Base-by-base conservation (phyloP, 2,888 invertebrate species). In the Homarus gammarus region DNA sequence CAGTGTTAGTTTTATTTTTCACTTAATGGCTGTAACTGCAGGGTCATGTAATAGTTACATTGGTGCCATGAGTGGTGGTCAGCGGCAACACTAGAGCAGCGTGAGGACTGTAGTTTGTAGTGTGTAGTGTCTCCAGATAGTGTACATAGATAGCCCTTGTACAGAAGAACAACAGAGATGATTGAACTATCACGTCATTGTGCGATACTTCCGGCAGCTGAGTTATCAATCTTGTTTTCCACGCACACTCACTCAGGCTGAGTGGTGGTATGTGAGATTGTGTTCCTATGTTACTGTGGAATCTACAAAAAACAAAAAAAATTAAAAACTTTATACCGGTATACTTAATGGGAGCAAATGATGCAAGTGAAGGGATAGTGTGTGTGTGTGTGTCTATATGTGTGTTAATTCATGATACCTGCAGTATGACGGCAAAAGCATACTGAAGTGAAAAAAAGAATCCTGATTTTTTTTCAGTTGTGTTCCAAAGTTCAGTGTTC, bases 261-360 rank as follows among this genome's bases (percentile, higher is more conserved):
- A 75, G 44, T 75, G 33, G 40, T 75, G 75, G 75, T 40, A 75
- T 75, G 75, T 44, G 75, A 75, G 75, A 40, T 75, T 44, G 75
- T 75, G 75, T 49, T 49, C 40, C 18, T 38, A 27, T 75, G 36
- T 31, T 75, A 22, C 38, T 40, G 22, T 75, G 40, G 44, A 75
- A 2, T 64, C 64, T 27, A 56, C 22, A 22, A 12, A 64, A 49
- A n/a, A 15, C n/a, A n/a, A n/a, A n/a, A n/a, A n/a, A n/a, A n/a
- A n/a, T n/a, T n/a, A n/a, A n/a, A n/a, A n/a, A n/a, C n/a, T n/a
- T n/a, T n/a, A n/a, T n/a, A n/a, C n/a, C n/a, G n/a, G n/a, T n/a
- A n/a, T n/a, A n/a, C n/a, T n/a, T n/a, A n/a, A n/a, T n/a, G n/a
- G n/a, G n/a, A n/a, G n/a, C n/a, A n/a, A n/a, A n/a, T n/a, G n/a